phyloP scores from a whole-genome alignment of 1,140 invertebrate species.

The Drosophila nannoptera region DNA sequence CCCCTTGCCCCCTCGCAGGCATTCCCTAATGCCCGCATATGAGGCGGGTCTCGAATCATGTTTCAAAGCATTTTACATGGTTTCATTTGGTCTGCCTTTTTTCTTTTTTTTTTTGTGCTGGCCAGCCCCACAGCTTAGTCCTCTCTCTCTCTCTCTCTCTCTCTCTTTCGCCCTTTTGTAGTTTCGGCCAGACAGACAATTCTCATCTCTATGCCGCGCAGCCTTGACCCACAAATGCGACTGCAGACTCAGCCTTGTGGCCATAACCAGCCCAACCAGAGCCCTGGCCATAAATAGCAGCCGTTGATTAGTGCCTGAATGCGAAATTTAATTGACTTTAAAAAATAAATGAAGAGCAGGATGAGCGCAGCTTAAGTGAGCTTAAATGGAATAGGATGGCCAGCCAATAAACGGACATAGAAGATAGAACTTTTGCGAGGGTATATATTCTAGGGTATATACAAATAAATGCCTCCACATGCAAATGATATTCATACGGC shows the following conservation, averaged over 20 bases:
- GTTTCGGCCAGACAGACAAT: conserved; percentile 23
- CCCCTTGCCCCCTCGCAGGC: conserved; percentile 14
- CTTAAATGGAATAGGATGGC: too few relatives aligned
- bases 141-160: neutral
- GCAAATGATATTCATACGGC: too few relatives aligned
- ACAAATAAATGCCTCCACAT: too few relatives aligned
- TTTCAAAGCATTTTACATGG: conserved; percentile 32
- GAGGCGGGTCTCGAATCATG: neutral
- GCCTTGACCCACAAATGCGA: conserved; percentile 55
- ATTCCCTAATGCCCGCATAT: conserved; percentile 33
- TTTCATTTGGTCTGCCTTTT: conserved; percentile 25
- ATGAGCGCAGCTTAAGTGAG: neutral
- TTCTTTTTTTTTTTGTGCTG: conserved; percentile 20
- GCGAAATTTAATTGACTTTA: conserved; percentile 48
- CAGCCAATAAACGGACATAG: too few relatives aligned
- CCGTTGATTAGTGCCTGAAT: conserved; percentile 51
- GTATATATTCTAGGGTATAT: too few relatives aligned
- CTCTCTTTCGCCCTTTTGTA: neutral
- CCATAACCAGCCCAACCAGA: neutral
- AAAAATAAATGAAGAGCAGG: conserved; percentile 26
- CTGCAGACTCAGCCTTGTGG: conserved; percentile 25
- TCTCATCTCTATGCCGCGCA: conserved; percentile 4
- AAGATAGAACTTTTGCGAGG: too few relatives aligned
- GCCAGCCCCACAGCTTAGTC: conserved; percentile 16
- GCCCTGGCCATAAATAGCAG: conserved; percentile 51